phyloP scores from a whole-genome alignment of 2,888 invertebrate genomes.

The Eremobia ochroleuca region DNA sequence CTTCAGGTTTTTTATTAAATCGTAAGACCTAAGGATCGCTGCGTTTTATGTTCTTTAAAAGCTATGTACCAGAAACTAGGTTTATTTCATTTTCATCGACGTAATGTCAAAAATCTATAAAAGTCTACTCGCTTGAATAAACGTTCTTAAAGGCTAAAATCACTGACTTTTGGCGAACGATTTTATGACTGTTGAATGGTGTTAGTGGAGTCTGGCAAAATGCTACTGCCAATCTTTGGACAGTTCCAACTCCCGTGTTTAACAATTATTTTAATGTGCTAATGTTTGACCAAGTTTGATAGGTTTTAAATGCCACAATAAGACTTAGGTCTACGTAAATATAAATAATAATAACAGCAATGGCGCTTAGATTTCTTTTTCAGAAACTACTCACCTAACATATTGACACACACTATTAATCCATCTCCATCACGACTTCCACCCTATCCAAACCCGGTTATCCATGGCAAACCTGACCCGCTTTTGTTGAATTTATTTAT shows the following conservation, averaged over 20 bases:
- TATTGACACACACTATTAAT: slow-evolving; percentile 44
- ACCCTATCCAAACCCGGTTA: slow-evolving; percentile 43
- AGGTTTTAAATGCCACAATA: background rate
- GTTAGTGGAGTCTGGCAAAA: background rate
- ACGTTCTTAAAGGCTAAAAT: background rate
- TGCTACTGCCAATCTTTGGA: background rate
- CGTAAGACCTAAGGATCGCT: slow-evolving; percentile 13
- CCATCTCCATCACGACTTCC: slow-evolving; percentile 20
- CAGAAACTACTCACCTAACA: background rate
- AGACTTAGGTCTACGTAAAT: background rate
- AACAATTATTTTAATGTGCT: background rate
- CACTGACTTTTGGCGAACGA: background rate
- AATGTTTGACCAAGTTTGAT: background rate
- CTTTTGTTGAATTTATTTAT: slow-evolving; percentile 63
- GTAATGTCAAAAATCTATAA: slow-evolving; percentile 3
- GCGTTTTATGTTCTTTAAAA: slow-evolving; percentile 37
- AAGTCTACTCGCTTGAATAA: background rate
- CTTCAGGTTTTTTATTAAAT: slow-evolving; percentile 48
- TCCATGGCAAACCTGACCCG: slow-evolving; percentile 52
- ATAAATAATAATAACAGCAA: background rate
- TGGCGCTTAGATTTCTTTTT: background rate
- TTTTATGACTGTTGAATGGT: background rate
- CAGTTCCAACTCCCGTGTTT: no score
- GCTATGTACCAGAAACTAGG: slow-evolving; percentile 47
- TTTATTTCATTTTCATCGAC: slow-evolving; percentile 23